phyloP scores from a whole-genome alignment of 2,888 invertebrate species.

The Argynnis bischoffii region DNA sequence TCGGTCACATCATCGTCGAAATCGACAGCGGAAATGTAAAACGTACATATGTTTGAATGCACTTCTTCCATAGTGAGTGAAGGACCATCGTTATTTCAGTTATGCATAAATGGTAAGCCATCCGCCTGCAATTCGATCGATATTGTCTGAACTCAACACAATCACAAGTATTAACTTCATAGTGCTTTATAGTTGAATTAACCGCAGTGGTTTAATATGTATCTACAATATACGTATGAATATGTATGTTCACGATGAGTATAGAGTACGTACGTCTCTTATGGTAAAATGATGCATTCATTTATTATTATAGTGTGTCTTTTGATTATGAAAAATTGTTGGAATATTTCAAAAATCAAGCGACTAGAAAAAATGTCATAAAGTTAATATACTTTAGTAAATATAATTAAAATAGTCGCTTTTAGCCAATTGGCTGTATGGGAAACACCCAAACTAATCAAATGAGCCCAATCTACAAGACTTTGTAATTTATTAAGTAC shows the following conservation, averaged over 20 bases:
- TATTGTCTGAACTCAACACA: slow-evolving; percentile 23
- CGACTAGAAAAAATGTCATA: no score
- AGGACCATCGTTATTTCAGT: slow-evolving; percentile 23
- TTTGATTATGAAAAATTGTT: no score
- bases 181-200: slow-evolving; percentile 1
- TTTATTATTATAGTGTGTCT: no score
- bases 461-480: no score
- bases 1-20: not conserved
- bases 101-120: slow-evolving; percentile 26
- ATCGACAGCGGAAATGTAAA: not conserved
- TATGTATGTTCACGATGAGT: not conserved
- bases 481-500: no score
- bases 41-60: not conserved
- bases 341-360: no score
- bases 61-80: not conserved
- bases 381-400: no score
- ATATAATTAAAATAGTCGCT: no score
- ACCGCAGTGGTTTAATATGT: slow-evolving; percentile 10
- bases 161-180: slow-evolving; percentile 8
- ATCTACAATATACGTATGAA: not conserved
- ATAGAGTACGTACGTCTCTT: not conserved
- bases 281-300: no score
- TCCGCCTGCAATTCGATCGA: slow-evolving; percentile 36
- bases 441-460: no score
- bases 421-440: no score